A percentile compares a stretch with the other conserved stretches of the same genome.
phyloP scores from a whole-genome alignment of 2,113 vertebrate genomes.

The Rhinogobius similis region DNA sequence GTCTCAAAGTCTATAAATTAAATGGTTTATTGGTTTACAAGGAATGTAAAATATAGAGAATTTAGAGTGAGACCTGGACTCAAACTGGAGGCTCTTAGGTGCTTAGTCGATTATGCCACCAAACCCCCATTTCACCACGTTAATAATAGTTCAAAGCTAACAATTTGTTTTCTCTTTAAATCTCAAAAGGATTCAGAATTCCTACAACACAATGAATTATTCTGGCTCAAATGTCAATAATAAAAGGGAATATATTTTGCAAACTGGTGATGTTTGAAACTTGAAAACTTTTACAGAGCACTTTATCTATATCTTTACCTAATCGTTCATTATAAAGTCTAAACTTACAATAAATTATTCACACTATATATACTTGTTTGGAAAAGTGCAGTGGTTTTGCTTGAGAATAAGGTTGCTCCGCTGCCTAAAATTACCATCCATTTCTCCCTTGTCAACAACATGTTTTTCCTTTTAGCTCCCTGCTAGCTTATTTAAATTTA shows the following conservation, averaged over 20 bases:
- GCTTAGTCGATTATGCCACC: no score
- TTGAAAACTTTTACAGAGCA: not conserved
- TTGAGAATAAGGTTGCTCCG: slow-evolving; percentile 33
- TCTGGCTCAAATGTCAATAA: not conserved
- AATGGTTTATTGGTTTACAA: not conserved
- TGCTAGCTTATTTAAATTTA: slow-evolving; percentile 27
- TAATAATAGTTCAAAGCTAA: not conserved
- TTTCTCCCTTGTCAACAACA: slow-evolving; percentile 37
- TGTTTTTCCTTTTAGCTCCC: slow-evolving; percentile 29
- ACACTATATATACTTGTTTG: not conserved
- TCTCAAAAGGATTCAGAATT: not conserved
- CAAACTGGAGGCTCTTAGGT: no score
- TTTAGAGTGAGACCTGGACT: no score
- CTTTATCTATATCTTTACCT: not conserved
- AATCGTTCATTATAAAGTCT: not conserved
- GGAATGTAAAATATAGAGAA: not conserved
- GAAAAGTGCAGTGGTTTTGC: slow-evolving; percentile 16
- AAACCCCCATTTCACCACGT: not conserved
- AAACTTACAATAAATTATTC: not conserved
- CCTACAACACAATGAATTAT: not conserved
- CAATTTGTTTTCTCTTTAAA: not conserved
- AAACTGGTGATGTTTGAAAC: not conserved
- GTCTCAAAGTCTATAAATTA: not conserved
- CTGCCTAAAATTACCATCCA: slow-evolving; percentile 38
- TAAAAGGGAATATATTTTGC: not conserved